phyloP scores from a whole-genome alignment of 2,888 invertebrate species.

The Teleiodes luculella region DNA sequence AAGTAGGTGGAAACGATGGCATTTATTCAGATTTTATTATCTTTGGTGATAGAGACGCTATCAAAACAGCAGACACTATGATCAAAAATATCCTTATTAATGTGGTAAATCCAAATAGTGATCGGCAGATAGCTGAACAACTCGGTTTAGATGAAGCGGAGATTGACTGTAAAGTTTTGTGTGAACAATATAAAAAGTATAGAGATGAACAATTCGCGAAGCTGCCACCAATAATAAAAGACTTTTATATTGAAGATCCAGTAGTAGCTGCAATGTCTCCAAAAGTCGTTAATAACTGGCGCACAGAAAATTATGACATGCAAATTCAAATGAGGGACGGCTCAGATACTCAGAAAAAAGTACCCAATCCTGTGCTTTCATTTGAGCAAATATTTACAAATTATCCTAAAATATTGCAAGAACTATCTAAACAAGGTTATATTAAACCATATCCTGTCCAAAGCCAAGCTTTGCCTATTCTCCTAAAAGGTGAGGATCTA shows the following conservation, averaged over 20 bases:
- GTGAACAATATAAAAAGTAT: conserved; percentile 75
- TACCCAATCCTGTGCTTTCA: conserved; percentile 87
- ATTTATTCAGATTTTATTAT: neutral
- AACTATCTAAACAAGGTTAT: conserved; percentile 90
- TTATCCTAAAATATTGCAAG: conserved; percentile 89
- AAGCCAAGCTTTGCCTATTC: conserved; percentile 95
- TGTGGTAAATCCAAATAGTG: too few species aligned
- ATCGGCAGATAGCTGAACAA: neutral
- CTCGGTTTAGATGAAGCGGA: conserved; percentile 28
- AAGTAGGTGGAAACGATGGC: neutral
- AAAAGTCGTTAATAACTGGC: conserved; percentile 81
- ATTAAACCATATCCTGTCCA: conserved; percentile 93
- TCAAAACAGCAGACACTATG: neutral
- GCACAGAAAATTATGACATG: conserved; percentile 84
- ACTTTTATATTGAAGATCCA: conserved; percentile 90
- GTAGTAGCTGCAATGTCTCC: conserved; percentile 81
- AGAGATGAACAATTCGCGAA: conserved; percentile 76
- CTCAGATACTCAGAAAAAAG: conserved; percentile 39
- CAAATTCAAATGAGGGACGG: conserved; percentile 83
- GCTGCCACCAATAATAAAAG: conserved; percentile 82
- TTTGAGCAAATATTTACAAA: conserved; percentile 90
- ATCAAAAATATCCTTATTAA: neutral
- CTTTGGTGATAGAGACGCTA: neutral
- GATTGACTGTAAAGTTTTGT: conserved; percentile 80
- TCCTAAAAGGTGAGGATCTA: conserved; percentile 93